phyloP scores from a whole-genome alignment of 2,113 vertebrate genomes.

The Syngnathus scovelli region DNA sequence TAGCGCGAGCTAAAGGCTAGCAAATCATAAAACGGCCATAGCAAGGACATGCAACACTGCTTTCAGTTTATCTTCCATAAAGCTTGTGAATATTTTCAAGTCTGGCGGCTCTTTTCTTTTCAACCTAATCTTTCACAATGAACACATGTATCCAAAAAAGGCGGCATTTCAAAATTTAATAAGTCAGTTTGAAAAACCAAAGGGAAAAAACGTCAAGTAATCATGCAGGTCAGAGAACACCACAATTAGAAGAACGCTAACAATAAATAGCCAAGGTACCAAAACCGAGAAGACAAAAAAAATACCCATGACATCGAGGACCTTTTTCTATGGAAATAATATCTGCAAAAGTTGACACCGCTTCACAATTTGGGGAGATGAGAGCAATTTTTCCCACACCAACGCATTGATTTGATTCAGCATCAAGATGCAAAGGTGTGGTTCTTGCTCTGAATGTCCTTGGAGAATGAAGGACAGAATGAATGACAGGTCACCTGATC shows the following conservation, averaged over 20 bases:
- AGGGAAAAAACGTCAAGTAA: neutral
- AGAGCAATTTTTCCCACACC: neutral
- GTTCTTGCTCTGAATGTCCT: neutral
- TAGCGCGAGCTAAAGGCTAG: neutral
- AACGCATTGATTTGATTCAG: neutral
- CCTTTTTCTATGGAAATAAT: neutral
- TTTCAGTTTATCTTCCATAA: neutral
- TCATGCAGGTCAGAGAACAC: neutral
- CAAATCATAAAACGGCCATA: neutral
- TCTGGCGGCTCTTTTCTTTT: neutral
- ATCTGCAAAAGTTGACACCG: neutral
- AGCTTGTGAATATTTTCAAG: neutral
- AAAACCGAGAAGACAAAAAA: neutral
- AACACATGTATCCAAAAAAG: neutral
- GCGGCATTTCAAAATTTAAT: conserved; percentile 1
- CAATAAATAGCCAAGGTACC: neutral
- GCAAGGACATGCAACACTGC: neutral
- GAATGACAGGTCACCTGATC: neutral
- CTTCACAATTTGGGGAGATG: neutral
- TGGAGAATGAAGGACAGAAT: neutral
- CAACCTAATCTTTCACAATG: neutral
- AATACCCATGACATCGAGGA: neutral
- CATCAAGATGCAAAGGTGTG: neutral
- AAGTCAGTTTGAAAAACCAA: neutral
- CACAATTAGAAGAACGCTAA: neutral